Percentiles rank a stretch among this genome's conserved stretches.
These are phyloP conservation scores for Acholoe squamosa DNA, from an alignment of 2,888 invertebrate genomes.

Conservation along the genomic window DNA sequence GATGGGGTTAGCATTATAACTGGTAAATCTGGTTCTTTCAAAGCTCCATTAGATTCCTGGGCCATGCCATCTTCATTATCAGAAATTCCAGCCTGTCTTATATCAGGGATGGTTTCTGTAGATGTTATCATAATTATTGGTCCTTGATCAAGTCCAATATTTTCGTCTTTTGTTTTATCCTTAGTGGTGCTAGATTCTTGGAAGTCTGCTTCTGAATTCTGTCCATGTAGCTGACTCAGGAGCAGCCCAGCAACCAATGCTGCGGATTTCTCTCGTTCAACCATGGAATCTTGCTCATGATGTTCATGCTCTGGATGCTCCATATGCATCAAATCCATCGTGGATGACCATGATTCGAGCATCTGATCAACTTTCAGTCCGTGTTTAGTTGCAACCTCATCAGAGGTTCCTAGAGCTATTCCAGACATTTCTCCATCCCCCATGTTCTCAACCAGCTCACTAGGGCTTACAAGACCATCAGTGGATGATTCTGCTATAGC, in stretches of 20 bases:
- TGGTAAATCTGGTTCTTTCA: not conserved
- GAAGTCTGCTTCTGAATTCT: not conserved
- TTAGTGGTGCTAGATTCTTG: not conserved
- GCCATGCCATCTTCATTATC: not conserved
- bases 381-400: too few species aligned
- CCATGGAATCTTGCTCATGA: not conserved
- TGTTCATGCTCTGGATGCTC: not conserved
- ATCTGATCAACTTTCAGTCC: too few species aligned
- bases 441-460: too few species aligned
- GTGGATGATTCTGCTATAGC: too few species aligned
- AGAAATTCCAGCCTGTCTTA: not conserved
- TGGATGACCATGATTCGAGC: too few species aligned
- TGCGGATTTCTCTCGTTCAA: constrained; percentile 10
- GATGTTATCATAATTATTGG: not conserved
- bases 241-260: not conserved
- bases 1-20: not conserved
- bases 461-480: too few species aligned
- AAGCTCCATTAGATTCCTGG: not conserved
- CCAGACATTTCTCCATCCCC: too few species aligned
- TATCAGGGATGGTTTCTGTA: not conserved
- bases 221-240: not conserved
- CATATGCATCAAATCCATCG: too few species aligned
- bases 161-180: not conserved
- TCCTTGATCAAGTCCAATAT: not conserved
- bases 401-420: too few species aligned